Evolutionary conservation across 2,888 invertebrate species (phyloP).

Genomic region (Magallana nippona): DNA sequence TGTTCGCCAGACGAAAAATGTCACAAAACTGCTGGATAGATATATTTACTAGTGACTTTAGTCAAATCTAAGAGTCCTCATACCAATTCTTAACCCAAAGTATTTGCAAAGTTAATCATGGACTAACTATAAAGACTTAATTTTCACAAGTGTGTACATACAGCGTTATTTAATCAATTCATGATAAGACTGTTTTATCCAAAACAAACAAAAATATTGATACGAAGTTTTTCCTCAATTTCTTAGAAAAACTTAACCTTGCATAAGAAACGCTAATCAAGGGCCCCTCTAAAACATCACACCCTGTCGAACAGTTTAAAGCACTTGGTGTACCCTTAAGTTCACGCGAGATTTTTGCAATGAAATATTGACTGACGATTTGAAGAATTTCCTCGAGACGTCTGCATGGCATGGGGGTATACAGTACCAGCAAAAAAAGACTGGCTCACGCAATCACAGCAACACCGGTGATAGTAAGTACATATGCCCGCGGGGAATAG

Average conservation of each 20-base stretch:
- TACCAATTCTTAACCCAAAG: no score
- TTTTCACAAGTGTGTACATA: no score
- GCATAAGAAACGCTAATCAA: background rate
- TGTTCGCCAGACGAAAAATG: no score
- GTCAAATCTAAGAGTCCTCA: no score
- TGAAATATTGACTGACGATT: constrained; percentile 9
- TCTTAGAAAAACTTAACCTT: background rate
- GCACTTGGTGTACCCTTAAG: background rate
- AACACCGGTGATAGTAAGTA: background rate
- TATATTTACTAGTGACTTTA: no score
- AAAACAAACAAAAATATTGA: no score
- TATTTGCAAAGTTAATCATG: no score
- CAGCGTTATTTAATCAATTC: no score
- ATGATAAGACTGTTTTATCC: no score
- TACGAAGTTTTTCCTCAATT: background rate
- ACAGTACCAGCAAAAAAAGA: background rate
- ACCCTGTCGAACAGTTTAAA: background rate
- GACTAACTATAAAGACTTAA: no score
- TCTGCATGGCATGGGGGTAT: background rate
- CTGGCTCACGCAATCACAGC: background rate
- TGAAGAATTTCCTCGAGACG: background rate
- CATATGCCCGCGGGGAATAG: background rate
- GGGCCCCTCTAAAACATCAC: background rate
- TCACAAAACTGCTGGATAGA: no score
- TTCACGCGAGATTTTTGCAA: background rate